Base-by-base conservation (phyloP, 2,797 vertebrate genomes). In the Mus minutoides region DNA sequence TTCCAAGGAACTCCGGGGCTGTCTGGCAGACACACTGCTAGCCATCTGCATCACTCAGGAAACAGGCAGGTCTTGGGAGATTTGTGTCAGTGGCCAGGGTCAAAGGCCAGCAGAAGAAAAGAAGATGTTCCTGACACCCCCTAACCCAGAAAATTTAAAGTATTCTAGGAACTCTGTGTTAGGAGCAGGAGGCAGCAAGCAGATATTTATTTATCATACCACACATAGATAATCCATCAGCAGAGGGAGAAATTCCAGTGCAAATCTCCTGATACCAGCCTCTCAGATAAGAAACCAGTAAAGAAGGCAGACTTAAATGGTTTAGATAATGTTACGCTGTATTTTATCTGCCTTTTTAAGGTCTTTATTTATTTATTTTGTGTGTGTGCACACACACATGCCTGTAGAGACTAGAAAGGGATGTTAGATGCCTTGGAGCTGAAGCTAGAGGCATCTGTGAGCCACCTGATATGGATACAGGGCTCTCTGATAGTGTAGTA, bases 201-300 rank as follows among this genome's bases (percentile, higher is more conserved):
- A 87, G 73, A 69, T 52, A 76, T 2, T 67, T 56, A 92, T 86
- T 75, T 77, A 37, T 80, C 60, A 46, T 12, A 46, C 46, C 64
- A 90, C 46, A 80, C 24, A 67, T 11, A 40, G 49, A n/a, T 21
- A 90, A 64, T 34, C 31, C 40, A 91, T 84, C 29, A 87, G 17
- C 43, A 54, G 37, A 80, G 24, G 77, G 21, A 92, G 67, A 90
- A 80, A 90, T 0, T 78, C 21, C 31, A 95, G 11, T 49, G 86
- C 7, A 77, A 67, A 7, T 88, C 4, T 88, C 21, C 16, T 60
- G 89, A 58, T 60, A 80, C 52, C 24, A 89, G n/a, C 22, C 83
- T 93, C 26, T 80, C 37, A 86, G n/a, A 78, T 80, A 92, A 60
- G 67, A 60, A 77, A 82, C 86, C 67, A 82, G n/a, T 40, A 62